Conservation (phyloP, 1,140 invertebrate species). For the Eueides isabella region DNA sequence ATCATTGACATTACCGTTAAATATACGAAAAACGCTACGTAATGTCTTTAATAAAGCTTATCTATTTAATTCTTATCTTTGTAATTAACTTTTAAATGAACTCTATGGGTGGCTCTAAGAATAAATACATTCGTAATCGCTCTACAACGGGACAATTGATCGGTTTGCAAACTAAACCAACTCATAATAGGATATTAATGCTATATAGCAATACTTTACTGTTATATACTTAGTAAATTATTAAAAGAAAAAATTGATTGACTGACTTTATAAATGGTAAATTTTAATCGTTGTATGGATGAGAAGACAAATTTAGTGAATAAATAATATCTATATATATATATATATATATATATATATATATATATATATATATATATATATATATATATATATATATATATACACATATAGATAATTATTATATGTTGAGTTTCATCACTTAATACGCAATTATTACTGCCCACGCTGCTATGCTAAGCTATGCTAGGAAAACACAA, state of each 20-base stretch:
- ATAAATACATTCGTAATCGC: conserved; percentile 33
- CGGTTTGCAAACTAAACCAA: conserved; percentile 24
- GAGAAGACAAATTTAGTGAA: neutral
- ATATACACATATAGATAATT: too few species aligned
- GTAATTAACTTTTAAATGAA: conserved; percentile 41
- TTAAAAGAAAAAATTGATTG: neutral
- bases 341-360: too few species aligned
- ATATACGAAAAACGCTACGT: conserved; percentile 22
- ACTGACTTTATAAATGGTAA: neutral
- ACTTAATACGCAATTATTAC: too few species aligned
- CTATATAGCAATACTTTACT: neutral
- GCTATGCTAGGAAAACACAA: too few species aligned
- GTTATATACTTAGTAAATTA: neutral
- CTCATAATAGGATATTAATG: neutral
- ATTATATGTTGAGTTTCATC: too few species aligned
- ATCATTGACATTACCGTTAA: conserved; percentile 14
- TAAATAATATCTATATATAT: too few species aligned
- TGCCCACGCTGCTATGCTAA: too few species aligned
- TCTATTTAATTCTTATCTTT: conserved; percentile 31
- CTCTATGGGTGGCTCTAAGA: conserved; percentile 45
- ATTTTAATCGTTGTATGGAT: neutral
- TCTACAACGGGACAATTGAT: conserved; percentile 32
- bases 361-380: too few species aligned
- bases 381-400: too few species aligned
- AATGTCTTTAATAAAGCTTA: conserved; percentile 23